Base-by-base conservation (phyloP, 2,888 invertebrate species). In the Polydrusus tereticollis region DNA sequence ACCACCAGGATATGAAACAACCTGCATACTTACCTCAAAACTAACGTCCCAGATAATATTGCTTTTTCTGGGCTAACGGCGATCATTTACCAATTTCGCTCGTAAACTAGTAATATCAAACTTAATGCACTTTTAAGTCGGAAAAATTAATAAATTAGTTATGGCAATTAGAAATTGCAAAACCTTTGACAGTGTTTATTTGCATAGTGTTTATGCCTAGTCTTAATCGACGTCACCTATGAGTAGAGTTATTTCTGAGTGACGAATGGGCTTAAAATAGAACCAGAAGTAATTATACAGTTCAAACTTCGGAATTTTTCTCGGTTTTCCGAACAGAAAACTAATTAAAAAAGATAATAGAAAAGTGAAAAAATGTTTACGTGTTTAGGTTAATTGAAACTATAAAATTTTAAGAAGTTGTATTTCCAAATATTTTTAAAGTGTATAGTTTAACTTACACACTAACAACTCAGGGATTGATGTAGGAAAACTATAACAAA, bases 241-340 rank as follows among this genome's bases (percentile, higher is more conserved):
- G 72, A 68, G 57, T 72, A 57, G 57, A 71, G 71, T 50, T 63
- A 63, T 69, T 55, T 63, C 63, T 63, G 73, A 76, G 69, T 77
- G 77, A 77, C 75, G 77, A 76, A 77, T 76, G 36, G 70, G 47
- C 67, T 75, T 55, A 68, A 78, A 78, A 78, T 78, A 78, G 78
- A 77, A 70, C 68, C 76, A 74, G 74, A 74, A 74, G 74, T 74
- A 71, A 74, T 74, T 71, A 73, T 57, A 67, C 63, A 63, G 60
- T 60, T 63, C 63, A 63, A 69, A 70, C 64, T 29, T 59, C 41
- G 36, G 41, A 64, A 58, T 70, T 70, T 70, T 70, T 70, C 65
- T 59, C 23, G 26, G 47, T 20, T 52, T 29, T 36, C 33, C 21
- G 6, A 62, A 41, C 59, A 33, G 29, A 3, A 29, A 29, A 62